Base-by-base conservation (phyloP, 1,140 invertebrate species). In the Conus ventricosus region DNA sequence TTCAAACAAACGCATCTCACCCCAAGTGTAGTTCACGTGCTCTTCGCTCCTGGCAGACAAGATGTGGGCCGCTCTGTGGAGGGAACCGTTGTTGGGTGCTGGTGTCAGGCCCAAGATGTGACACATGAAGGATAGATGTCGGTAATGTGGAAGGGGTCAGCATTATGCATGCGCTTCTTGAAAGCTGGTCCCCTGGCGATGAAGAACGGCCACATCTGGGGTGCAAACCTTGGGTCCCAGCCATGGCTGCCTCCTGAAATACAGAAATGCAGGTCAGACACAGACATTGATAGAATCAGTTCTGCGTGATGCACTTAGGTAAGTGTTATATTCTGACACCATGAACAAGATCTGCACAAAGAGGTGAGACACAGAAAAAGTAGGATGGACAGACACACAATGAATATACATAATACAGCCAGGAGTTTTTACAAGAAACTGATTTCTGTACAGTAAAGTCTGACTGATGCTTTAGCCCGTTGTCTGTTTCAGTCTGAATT, bases 81-180 rank as follows among this genome's bases (percentile, higher is more conserved):
- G 85, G 13, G 92, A 89, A 8, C 91, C 91, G 84, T 92, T 91
- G 89, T 90, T 91, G 8, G 91, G 89, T 17, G 91, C 87, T 25
- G 89, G 88, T 57, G 84, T 23, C 39, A 92, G 86, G 13, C 87
- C 76, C 55, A 97, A 92, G 81, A 97, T 95, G 89, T 96, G 93
- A 90, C 96, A 96, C 91, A 97, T 96, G 13, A 97, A 25, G 96
- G 96, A 92, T 96, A 97, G 67, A 97, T 92, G 92, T 97, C 96
- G 13, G 97, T 95, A 88, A 95, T 96, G 57, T 96, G 93, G 91
- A 97, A 97, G 5, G 96, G 96, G 4, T 95, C 84, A n/a, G 85
- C 91, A 4, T 78, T 63, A 87, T 95, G 95, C 4, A 96, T 95
- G 27, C 95, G 92, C 85, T 94, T 91, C 89, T 95, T 94, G 92